Percentiles rank a stretch among this genome's conserved stretches.
phyloP scores from a whole-genome alignment of 2,888 invertebrate species.

The Orthonychiurus folsomi region DNA sequence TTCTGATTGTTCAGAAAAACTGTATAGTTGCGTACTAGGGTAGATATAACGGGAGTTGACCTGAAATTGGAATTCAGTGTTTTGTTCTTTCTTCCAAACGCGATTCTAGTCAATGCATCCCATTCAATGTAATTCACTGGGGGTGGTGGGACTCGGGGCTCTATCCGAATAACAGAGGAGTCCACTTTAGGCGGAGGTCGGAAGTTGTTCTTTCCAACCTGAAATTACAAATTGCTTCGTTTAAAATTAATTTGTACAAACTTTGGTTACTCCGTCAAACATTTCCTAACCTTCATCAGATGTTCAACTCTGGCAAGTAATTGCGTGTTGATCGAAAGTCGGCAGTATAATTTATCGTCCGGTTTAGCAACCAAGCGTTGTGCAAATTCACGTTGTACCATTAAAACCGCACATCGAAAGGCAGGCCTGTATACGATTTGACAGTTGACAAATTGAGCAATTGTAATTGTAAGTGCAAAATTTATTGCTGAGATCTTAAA shows the following conservation, averaged over 20 bases:
- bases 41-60: constrained; percentile 69
- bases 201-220: constrained; percentile 97
- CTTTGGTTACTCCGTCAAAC: constrained; percentile 10
- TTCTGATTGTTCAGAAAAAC: constrained; percentile 3
- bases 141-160: constrained; percentile 94
- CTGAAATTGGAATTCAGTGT: constrained; percentile 83
- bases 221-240: too few species aligned
- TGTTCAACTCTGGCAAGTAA: constrained; percentile 87
- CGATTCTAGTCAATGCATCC: constrained; percentile 94
- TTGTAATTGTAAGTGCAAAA: background rate
- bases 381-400: constrained; percentile 99
- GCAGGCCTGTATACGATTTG: too few species aligned
- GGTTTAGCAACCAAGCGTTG: constrained; percentile 92
- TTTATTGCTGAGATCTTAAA: background rate
- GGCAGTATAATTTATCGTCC: constrained; percentile 92
- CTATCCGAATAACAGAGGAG: constrained; percentile 93
- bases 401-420: constrained; percentile 88
- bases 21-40: constrained; percentile 69
- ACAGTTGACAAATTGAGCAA: constrained; percentile 15
- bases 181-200: constrained; percentile 98
- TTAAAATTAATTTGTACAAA: constrained; percentile 7
- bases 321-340: constrained; percentile 93
- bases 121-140: constrained; percentile 93
- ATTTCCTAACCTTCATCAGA: constrained; percentile 89
- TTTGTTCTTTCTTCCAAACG: constrained; percentile 94